Percentiles rank a stretch among this genome's conserved stretches.
phyloP scores from a whole-genome alignment of 1,140 invertebrate genomes.

The Drosophila seguyi region DNA sequence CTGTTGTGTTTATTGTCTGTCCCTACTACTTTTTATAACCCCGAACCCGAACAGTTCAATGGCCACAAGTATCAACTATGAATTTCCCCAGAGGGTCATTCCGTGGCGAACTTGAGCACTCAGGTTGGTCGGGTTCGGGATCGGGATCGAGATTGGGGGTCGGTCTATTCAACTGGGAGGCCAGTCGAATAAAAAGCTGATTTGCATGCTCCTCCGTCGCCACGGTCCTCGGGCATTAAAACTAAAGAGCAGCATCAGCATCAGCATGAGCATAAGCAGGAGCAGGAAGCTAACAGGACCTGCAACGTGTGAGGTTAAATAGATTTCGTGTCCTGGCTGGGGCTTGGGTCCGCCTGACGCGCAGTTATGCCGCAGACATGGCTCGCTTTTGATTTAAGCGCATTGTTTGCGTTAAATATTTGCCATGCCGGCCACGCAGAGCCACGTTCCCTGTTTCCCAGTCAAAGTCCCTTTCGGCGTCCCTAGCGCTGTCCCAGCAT shows the following conservation, averaged over 20 bases:
- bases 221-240: slow-evolving; percentile 53
- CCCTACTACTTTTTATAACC: slow-evolving; percentile 40
- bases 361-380: slow-evolving; percentile 78
- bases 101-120: slow-evolving; percentile 52
- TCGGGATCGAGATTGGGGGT: slow-evolving; percentile 27
- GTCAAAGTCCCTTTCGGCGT: slow-evolving; percentile 3
- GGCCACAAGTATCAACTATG: slow-evolving; percentile 62
- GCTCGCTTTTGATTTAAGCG: slow-evolving; percentile 81
- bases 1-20: slow-evolving; percentile 60
- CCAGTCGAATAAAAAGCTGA: slow-evolving; percentile 72
- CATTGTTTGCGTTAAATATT: slow-evolving; percentile 81
- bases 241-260: slow-evolving; percentile 68
- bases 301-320: slow-evolving; percentile 59
- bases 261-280: background rate
- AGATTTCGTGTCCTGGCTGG: slow-evolving; percentile 47
- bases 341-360: slow-evolving; percentile 55
- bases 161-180: slow-evolving; percentile 40
- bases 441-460: slow-evolving; percentile 51
- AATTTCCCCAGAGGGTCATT: slow-evolving; percentile 71
- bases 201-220: slow-evolving; percentile 59
- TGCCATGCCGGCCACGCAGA: slow-evolving; percentile 79
- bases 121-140: slow-evolving; percentile 27
- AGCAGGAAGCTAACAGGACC: slow-evolving; percentile 8
- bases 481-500: slow-evolving; percentile 2
- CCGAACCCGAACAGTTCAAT: slow-evolving; percentile 60